Evolutionary conservation across 2,888 invertebrate species (phyloP), one percentile per base, ranked within the genome.

Genomic region (Tinea semifulvella): DNA sequence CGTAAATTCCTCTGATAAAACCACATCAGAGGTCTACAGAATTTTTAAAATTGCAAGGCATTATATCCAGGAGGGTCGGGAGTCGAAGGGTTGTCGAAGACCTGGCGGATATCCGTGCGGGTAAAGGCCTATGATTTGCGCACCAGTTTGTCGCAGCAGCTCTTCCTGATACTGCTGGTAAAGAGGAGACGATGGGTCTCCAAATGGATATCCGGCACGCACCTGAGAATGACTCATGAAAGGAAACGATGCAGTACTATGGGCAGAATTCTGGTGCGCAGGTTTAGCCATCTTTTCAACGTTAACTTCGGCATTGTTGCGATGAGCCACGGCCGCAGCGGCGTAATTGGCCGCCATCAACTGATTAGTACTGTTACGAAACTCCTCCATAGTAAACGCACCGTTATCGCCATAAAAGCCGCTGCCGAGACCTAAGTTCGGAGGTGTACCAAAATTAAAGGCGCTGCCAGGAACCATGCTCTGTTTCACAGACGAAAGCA

Each of bases 401-500:
- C 85, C 80, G 58, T 87, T 88, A 38, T 88, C 88, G 5, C 79
- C 82, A 54, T 87, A 87, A 38, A 88, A 63, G 11, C 85, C 83
- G 10, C 85, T 63, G 46, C 76, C 63, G 45, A 86, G 65, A 35
- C 81, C 72, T 57, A 89, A 73, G 47, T 85, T 82, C 2, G 88
- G 81, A 1, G 90, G 80, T 2, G 91, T 84, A 13, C 91, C 91
- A 59, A 92, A 94, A 63, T 92, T 93, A 56, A 93, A 94, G 43
- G 93, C 92, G 69, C 91, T 92, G 18, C 90, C 88, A 5, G 92
- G 87, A 50, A 92, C 90, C 60, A 91, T 88, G 54, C 86, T 86
- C 1, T 65, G 56, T 50, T 76, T 79, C 0, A 71, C 75, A 2
- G 77, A 68, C 2, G 73, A 65, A 31, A 77, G 48, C 16, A 73